These are phyloP conservation scores for Melanotaenia boesemani DNA, from an alignment of 2,797 vertebrate genomes.

Conservation along the genomic window DNA sequence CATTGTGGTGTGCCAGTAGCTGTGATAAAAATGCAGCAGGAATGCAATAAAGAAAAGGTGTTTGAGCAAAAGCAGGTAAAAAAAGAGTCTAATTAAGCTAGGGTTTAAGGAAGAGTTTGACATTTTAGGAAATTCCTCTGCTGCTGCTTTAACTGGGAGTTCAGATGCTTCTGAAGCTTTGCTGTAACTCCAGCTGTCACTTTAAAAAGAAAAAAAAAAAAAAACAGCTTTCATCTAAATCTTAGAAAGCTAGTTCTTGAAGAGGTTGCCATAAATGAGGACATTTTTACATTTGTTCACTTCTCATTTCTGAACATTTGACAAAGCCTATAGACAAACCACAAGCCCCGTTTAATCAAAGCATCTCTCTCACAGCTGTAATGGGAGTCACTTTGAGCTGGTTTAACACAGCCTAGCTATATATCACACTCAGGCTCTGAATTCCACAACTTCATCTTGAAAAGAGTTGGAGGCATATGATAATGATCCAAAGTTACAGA, in stretches of 20 bases:
- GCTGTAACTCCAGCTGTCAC: background rate
- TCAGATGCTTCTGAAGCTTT: background rate
- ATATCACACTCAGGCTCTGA: conserved; percentile 61
- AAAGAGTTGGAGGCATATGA: conserved; percentile 51
- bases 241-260: background rate
- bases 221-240: background rate
- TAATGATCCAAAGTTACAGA: conserved; percentile 54
- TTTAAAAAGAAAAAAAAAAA: background rate
- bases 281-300: conserved; percentile 4
- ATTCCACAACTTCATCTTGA: conserved; percentile 67
- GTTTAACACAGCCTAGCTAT: conserved; percentile 52
- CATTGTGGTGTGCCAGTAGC: conserved; percentile 9
- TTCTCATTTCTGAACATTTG: conserved; percentile 14
- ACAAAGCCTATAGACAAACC: conserved; percentile 9
- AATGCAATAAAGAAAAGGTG: background rate
- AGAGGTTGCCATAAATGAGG: background rate
- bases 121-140: background rate
- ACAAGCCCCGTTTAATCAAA: conserved; percentile 25
- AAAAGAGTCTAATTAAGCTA: background rate
- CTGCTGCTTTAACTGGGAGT: background rate
- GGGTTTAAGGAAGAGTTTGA: conserved; percentile 11
- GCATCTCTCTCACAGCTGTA: conserved; percentile 26
- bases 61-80: background rate
- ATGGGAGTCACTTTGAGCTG: conserved; percentile 57
- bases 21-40: conserved; percentile 18